Percentiles rank a stretch among this genome's conserved stretches.
Conservation (phyloP, 2,113 vertebrate genomes). For the Mionectes macconnelli region DNA sequence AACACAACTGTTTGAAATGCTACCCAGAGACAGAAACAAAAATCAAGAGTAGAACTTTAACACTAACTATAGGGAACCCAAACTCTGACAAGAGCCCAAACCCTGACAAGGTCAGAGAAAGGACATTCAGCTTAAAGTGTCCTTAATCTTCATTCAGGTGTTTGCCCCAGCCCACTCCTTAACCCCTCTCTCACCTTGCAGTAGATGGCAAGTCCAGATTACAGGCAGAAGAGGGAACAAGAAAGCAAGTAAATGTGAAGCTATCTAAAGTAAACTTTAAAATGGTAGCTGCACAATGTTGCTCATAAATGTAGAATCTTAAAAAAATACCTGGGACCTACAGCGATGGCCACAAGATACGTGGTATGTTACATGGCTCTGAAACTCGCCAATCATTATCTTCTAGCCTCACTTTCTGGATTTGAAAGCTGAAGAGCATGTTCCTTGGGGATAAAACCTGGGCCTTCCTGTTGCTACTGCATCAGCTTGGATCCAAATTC, state of each 20-base stretch:
- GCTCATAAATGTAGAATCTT: neutral
- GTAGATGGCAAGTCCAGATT: neutral
- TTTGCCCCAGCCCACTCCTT: neutral
- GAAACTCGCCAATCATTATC: neutral
- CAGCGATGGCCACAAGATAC: neutral
- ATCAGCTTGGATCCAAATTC: constrained; percentile 29
- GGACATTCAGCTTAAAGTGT: neutral
- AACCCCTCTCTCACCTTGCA: neutral
- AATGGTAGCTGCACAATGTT: neutral
- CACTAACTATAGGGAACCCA: neutral
- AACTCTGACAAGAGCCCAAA: neutral
- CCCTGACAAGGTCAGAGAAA: neutral
- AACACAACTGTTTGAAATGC: neutral
- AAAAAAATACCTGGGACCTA: constrained; percentile 47
- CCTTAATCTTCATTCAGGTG: neutral
- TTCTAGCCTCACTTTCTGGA: constrained; percentile 16
- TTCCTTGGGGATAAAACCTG: neutral
- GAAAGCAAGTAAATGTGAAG: neutral
- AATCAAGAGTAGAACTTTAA: neutral
- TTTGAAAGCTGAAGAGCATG: neutral
- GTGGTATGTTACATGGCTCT: neutral
- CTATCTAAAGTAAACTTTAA: neutral
- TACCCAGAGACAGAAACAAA: neutral
- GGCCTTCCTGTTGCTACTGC: neutral
- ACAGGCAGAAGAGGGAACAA: neutral